Percentiles rank a stretch among this genome's conserved stretches.
Evolutionary conservation across 2,113 vertebrate species (phyloP).

Genomic region (Crocuta crocuta): DNA sequence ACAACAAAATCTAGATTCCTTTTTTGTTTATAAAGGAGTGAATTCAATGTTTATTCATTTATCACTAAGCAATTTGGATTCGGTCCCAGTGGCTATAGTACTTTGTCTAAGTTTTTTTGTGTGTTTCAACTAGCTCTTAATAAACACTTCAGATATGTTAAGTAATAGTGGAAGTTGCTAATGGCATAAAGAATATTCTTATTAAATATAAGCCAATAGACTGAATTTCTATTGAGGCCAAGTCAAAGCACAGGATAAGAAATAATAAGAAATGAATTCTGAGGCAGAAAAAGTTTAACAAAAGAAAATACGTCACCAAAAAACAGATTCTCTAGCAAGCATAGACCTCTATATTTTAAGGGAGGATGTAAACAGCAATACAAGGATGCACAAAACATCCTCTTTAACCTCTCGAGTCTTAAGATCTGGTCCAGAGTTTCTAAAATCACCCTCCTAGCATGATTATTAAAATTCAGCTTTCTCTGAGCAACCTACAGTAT

Average conservation of each 20-base stretch:
- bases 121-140: conserved; percentile 50
- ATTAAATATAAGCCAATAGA: conserved; percentile 59
- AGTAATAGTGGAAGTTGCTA: conserved; percentile 52
- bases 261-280: conserved; percentile 58
- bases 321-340: not conserved
- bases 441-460: not conserved
- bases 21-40: not conserved
- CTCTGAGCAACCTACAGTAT: not conserved
- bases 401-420: not conserved
- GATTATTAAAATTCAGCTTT: not conserved
- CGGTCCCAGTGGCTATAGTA: not conserved
- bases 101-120: conserved; percentile 9
- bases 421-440: not conserved
- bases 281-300: not conserved
- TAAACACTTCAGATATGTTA: conserved; percentile 63
- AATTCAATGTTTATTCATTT: conserved; percentile 25
- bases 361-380: not conserved
- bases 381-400: not conserved
- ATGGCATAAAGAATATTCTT: conserved; percentile 20
- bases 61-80: conserved; percentile 32
- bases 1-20: conserved; percentile 4
- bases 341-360: not conserved
- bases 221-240: conserved; percentile 58
- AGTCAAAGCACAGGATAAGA: not conserved
- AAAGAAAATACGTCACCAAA: conserved; percentile 21